These are phyloP conservation scores for Acanthochromis polyacanthus DNA, from an alignment of 2,113 vertebrate species.

Conservation along the genomic window DNA sequence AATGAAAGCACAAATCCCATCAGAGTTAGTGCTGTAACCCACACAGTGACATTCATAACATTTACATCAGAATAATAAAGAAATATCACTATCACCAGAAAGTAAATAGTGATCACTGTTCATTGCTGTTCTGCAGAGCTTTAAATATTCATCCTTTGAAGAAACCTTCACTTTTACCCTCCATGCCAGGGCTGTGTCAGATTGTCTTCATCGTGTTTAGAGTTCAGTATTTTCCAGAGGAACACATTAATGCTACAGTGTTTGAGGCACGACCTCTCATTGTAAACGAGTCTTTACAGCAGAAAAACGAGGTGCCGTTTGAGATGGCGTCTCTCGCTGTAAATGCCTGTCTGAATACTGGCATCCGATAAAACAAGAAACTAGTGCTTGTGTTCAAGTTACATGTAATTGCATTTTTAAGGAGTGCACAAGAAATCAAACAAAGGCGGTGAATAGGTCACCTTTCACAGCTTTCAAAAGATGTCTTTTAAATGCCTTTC, in stretches of 20 bases:
- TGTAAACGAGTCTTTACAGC: background rate
- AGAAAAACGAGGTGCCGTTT: background rate
- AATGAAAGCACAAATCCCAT: conserved; percentile 40
- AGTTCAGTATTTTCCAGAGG: background rate
- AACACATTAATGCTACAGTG: background rate
- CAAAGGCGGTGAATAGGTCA: background rate
- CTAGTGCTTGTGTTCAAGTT: conserved; percentile 9
- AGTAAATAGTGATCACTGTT: conserved; percentile 2
- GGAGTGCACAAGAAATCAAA: background rate
- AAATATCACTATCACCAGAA: background rate
- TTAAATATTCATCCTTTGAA: conserved; percentile 17
- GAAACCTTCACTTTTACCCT: conserved; percentile 23
- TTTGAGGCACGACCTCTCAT: background rate
- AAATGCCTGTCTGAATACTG: conserved; percentile 1
- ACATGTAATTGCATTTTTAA: conserved; percentile 15
- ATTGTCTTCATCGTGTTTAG: conserved; percentile 8
- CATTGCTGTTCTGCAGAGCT: conserved; percentile 16
- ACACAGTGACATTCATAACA: conserved; percentile 15
- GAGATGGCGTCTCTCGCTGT: background rate
- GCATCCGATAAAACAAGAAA: conserved; percentile 10
- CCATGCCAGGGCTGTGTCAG: background rate
- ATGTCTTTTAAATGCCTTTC: no score
- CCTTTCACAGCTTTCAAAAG: background rate
- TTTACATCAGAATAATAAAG: conserved; percentile 15
- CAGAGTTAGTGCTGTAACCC: conserved; percentile 19